Evolutionary conservation across 2,888 invertebrate species (phyloP).

Genomic region (Yponomeuta malinellus): DNA sequence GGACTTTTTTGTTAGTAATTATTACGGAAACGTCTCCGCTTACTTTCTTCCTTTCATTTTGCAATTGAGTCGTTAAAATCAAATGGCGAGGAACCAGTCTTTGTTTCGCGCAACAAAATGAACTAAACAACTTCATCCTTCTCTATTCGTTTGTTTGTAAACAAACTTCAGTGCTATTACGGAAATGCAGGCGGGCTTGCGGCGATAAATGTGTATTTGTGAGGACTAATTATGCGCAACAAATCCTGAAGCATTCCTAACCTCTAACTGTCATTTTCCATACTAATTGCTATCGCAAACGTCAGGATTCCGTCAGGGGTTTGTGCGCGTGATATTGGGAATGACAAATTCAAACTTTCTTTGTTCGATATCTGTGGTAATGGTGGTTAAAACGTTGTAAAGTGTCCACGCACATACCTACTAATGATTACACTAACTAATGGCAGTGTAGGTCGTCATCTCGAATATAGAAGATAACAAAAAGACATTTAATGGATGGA

Average conservation of each 20-base stretch:
- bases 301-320: no score
- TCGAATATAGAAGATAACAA: constrained; percentile 18
- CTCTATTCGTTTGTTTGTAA: constrained; percentile 49
- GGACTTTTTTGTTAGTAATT: constrained; percentile 7
- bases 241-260: no score
- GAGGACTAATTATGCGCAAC: no score
- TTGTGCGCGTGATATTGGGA: no score
- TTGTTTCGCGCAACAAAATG: constrained; percentile 9
- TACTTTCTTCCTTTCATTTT: neutral
- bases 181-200: neutral
- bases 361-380: constrained; percentile 31
- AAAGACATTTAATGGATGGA: constrained; percentile 5
- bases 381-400: neutral
- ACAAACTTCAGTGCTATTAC: constrained; percentile 26
- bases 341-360: neutral
- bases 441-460: neutral
- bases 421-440: neutral
- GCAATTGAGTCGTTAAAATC: constrained; percentile 11
- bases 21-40: constrained; percentile 6
- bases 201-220: neutral
- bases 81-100: constrained; percentile 12
- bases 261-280: no score
- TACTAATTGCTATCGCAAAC: no score
- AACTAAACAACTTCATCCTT: constrained; percentile 33
- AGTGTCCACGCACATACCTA: neutral